Evolutionary conservation across 37 sponge, comb jelly and placozoan genomes (phyloP).

Genomic region (Spongia lamella): DNA sequence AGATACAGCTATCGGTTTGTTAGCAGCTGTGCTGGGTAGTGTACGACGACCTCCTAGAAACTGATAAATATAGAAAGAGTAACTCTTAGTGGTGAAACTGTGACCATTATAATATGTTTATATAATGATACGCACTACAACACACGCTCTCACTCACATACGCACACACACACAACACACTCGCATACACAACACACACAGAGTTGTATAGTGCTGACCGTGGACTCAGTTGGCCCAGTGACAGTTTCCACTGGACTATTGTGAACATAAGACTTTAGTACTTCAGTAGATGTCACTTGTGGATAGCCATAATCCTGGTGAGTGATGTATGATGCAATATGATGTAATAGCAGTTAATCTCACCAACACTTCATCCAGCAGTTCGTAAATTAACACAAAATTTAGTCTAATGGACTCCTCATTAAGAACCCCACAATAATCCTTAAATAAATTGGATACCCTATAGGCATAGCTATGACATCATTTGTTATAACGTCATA

Average conservation of each 20-base stretch:
- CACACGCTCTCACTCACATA: background rate
- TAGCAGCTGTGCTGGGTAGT: slow-evolving; percentile 80
- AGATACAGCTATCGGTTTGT: slow-evolving; percentile 81
- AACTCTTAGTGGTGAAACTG: background rate
- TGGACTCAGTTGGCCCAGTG: too few relatives aligned
- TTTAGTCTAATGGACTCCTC: slow-evolving; percentile 91
- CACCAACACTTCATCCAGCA: slow-evolving; percentile 92
- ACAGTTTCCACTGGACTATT: slow-evolving; percentile 30
- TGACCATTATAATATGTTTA: background rate
- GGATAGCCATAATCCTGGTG: slow-evolving; percentile 92
- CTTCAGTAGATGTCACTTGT: slow-evolving; percentile 84
- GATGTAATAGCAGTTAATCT: background rate
- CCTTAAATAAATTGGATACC: slow-evolving; percentile 82
- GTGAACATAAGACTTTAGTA: slow-evolving; percentile 86
- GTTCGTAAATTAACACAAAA: slow-evolving; percentile 87
- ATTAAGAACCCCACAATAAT: slow-evolving; percentile 93
- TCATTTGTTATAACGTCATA: background rate
- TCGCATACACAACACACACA: too few relatives aligned
- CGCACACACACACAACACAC: background rate
- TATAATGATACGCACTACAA: background rate
- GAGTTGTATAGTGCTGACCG: too few relatives aligned
- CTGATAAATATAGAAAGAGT: background rate
- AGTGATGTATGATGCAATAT: background rate
- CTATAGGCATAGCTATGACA: slow-evolving; percentile 22
- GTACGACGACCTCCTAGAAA: slow-evolving; percentile 16